phyloP scores from a whole-genome alignment of 1,140 invertebrate species.

The Drosophila varians region DNA sequence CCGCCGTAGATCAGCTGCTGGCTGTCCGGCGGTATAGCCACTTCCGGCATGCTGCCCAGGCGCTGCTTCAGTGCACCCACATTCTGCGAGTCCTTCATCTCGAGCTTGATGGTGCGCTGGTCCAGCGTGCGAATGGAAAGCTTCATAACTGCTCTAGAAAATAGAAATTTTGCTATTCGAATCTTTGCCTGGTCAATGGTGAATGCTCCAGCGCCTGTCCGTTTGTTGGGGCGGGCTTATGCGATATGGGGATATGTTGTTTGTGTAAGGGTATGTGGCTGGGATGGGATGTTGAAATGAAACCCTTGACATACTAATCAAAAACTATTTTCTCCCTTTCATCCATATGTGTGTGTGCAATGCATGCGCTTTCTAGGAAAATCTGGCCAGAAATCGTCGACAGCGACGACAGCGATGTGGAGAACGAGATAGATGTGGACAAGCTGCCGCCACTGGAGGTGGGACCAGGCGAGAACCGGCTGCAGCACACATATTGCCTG shows the following conservation, averaged over 20 bases:
- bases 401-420: constrained; percentile 83
- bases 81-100: constrained; percentile 44
- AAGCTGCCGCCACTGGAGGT: constrained; percentile 85
- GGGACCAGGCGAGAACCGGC: constrained; percentile 88
- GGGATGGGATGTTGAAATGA: constrained; percentile 13
- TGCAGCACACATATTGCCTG: constrained; percentile 92
- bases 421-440: constrained; percentile 82
- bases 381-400: constrained; percentile 75
- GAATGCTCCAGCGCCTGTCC: not conserved
- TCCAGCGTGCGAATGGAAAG: constrained; percentile 67
- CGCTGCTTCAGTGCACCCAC: constrained; percentile 58
- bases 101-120: constrained; percentile 56
- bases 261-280: not conserved
- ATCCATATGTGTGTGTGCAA: constrained; percentile 2
- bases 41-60: constrained; percentile 38
- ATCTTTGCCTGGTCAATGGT: not conserved
- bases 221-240: not conserved
- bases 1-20: constrained; percentile 69
- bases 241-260: not conserved
- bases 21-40: constrained; percentile 47
- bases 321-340: constrained; percentile 12
- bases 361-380: constrained; percentile 64
- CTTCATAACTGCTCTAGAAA: constrained; percentile 49
- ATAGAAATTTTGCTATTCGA: not conserved
- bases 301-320: constrained; percentile 45